These are phyloP conservation scores for Harpagus bidentatus DNA, from an alignment of 2,113 vertebrate genomes.

Conservation along the genomic window DNA sequence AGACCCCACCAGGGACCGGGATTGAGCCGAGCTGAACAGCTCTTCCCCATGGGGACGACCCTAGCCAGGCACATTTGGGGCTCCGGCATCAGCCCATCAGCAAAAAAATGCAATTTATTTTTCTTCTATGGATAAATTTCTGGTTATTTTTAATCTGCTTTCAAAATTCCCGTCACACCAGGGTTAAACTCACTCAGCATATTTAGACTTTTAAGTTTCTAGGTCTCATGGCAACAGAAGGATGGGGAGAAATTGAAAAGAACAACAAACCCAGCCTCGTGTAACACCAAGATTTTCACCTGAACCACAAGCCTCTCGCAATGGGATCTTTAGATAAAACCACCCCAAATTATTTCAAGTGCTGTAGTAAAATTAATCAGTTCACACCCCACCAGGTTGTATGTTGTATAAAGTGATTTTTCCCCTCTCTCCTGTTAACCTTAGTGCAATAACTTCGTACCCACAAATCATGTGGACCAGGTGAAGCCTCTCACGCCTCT, in stretches of 20 bases:
- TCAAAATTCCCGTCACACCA: background rate
- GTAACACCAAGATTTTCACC: background rate
- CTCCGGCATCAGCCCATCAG: rapidly evolving
- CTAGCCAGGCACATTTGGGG: rapidly evolving
- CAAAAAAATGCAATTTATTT: background rate
- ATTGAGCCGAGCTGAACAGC: rapidly evolving
- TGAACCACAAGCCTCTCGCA: background rate
- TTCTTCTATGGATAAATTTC: background rate
- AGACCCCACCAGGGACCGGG: background rate
- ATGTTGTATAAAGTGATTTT: background rate
- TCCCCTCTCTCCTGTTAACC: background rate
- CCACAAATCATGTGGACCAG: background rate
- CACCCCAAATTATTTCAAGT: background rate
- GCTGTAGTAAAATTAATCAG: background rate
- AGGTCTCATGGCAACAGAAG: background rate
- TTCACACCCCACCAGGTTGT: background rate
- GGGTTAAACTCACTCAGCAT: background rate
- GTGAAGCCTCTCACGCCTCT: background rate
- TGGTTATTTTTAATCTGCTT: background rate
- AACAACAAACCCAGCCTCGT: background rate
- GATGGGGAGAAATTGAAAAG: background rate
- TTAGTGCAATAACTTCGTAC: background rate
- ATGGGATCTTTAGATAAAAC: rapidly evolving
- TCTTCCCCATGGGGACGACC: rapidly evolving
- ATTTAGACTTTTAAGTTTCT: background rate